A percentile compares a stretch with the other conserved stretches of the same genome.
phyloP scores from a whole-genome alignment of 2,888 invertebrate species.

The Norana najaformis region DNA sequence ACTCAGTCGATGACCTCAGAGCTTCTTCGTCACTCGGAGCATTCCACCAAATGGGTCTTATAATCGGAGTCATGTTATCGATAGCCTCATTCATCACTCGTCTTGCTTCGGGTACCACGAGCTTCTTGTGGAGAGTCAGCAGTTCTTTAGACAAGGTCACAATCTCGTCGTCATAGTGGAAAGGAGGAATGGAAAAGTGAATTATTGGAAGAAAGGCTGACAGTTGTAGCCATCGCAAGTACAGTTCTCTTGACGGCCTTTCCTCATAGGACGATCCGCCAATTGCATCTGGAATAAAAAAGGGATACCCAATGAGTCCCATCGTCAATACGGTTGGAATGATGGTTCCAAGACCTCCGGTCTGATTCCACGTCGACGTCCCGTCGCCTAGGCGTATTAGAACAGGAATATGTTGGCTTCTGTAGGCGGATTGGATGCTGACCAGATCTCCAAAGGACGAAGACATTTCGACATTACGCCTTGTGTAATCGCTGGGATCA shows the following conservation, averaged over 20 bases:
- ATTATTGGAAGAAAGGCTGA: conserved; percentile 88
- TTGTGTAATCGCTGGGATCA: conserved; percentile 17
- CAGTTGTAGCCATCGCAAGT: conserved; percentile 81
- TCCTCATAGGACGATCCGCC: conserved; percentile 18
- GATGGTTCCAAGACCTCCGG: conserved; percentile 27
- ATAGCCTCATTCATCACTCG: conserved; percentile 7
- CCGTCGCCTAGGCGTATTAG: not conserved
- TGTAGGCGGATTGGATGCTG: conserved; percentile 30
- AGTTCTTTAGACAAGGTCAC: conserved; percentile 46
- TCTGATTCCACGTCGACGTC: conserved; percentile 27
- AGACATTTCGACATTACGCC: not conserved
- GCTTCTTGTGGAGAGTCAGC: conserved; percentile 29
- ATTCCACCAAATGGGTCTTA: conserved; percentile 84
- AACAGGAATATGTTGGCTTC: not conserved
- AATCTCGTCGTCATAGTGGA: conserved; percentile 61
- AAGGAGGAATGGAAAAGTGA: conserved; percentile 73
- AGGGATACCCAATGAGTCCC: conserved; percentile 32
- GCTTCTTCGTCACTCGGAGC: conserved; percentile 66
- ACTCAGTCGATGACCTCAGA: conserved; percentile 70
- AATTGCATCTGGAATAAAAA: conserved; percentile 30
- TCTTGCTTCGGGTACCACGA: conserved; percentile 30
- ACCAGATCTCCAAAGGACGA: not conserved
- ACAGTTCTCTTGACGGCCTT: conserved; percentile 60
- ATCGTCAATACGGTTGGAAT: conserved; percentile 29
- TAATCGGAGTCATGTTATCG: conserved; percentile 62